phyloP scores from a whole-genome alignment of 2,888 invertebrate species.

The Camptogramma bilineatum region DNA sequence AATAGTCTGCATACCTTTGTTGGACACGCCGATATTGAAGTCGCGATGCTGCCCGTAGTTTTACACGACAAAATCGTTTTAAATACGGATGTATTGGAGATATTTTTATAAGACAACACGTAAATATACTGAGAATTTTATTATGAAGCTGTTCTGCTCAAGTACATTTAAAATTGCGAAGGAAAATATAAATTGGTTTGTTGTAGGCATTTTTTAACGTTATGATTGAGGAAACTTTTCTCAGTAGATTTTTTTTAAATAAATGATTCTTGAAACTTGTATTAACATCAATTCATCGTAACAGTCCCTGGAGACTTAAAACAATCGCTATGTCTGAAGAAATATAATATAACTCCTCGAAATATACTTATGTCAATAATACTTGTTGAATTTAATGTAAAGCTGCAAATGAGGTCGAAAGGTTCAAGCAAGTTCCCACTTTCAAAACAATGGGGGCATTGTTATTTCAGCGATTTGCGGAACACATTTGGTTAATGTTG shows the following conservation, averaged over 20 bases:
- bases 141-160: no score
- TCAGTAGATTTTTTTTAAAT: no score
- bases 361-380: slow-evolving; percentile 16
- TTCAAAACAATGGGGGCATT: slow-evolving; percentile 57
- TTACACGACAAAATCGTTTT: neutral
- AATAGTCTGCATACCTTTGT: slow-evolving; percentile 26
- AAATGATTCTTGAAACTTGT: no score
- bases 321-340: no score
- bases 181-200: no score
- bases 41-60: slow-evolving; percentile 9
- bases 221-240: no score
- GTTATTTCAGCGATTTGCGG: slow-evolving; percentile 50
- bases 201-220: no score
- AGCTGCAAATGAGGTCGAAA: slow-evolving; percentile 46
- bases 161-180: no score
- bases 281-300: no score
- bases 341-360: neutral
- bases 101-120: neutral
- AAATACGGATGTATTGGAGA: neutral
- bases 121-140: no score
- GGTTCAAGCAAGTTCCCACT: slow-evolving; percentile 52
- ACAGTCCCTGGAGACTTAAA: no score
- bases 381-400: slow-evolving; percentile 31
- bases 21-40: slow-evolving; percentile 19
- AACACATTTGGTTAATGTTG: slow-evolving; percentile 51